Evolutionary conservation across 2,113 vertebrate genomes (phyloP).

Genomic region (Oncorhynchus kisutch): DNA sequence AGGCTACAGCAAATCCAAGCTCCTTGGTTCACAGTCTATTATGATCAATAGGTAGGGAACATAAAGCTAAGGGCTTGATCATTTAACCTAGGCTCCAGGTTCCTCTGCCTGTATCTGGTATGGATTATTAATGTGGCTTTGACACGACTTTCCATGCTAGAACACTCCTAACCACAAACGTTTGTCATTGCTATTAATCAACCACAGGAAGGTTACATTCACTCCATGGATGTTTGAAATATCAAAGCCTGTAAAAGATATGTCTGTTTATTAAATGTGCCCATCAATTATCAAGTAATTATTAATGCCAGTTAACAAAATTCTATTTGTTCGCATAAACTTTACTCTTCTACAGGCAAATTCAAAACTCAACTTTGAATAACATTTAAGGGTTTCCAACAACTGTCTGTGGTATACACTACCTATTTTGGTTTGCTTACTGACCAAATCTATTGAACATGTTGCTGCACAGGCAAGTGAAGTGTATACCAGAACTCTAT

Average conservation of each 20-base stretch:
- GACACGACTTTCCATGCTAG: background rate
- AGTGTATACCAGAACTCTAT: background rate
- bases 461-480: background rate
- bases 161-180: background rate
- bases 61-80: background rate
- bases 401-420: background rate
- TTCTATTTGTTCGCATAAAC: background rate
- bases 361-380: background rate
- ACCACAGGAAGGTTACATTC: conserved; percentile 2
- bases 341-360: conserved; percentile 17
- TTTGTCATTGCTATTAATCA: conserved; percentile 3
- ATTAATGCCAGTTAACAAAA: background rate
- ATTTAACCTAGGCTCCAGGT: conserved; percentile 1
- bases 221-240: conserved; percentile 1
- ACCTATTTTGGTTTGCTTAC: background rate
- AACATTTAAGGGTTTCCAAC: background rate
- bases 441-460: background rate
- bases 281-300: background rate
- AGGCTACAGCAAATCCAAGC: background rate
- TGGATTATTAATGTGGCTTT: background rate
- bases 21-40: background rate
- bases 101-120: background rate
- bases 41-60: background rate
- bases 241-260: conserved; percentile 11
- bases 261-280: conserved; percentile 13